phyloP scores from a whole-genome alignment of 2,797 vertebrate species.

The Argya squamiceps region DNA sequence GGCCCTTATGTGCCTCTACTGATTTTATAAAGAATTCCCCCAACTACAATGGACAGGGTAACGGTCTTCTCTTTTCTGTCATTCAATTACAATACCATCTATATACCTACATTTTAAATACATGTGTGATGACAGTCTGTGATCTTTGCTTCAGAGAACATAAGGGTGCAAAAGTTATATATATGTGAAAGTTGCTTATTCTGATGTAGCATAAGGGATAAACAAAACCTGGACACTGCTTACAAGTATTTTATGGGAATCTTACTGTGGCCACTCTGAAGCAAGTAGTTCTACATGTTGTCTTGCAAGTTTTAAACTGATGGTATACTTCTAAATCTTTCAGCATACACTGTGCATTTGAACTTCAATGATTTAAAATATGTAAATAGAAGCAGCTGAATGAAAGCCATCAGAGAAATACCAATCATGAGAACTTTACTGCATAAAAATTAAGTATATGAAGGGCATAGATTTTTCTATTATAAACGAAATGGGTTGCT shows the following conservation, averaged over 20 bases:
- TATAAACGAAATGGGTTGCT: slow-evolving; percentile 82
- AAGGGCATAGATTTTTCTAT: slow-evolving; percentile 77
- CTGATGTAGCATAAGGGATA: not conserved
- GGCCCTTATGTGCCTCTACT: not conserved
- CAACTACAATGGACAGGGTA: not conserved
- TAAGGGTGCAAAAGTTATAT: not conserved
- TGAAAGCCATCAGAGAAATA: not conserved
- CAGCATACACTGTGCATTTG: not conserved
- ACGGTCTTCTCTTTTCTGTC: not conserved
- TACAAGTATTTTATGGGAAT: not conserved
- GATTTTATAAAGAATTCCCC: not conserved
- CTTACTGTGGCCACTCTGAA: not conserved
- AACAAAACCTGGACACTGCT: not conserved
- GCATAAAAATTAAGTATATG: slow-evolving; percentile 40
- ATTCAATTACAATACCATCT: not conserved
- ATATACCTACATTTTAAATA: not conserved
- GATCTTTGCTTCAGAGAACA: not conserved
- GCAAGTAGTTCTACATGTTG: not conserved
- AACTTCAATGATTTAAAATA: not conserved
- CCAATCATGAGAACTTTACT: not conserved
- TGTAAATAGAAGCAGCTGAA: slow-evolving; percentile 22
- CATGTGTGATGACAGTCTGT: not conserved
- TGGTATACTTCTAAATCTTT: not conserved
- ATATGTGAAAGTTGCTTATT: not conserved
- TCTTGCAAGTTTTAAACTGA: not conserved